phyloP scores from a whole-genome alignment of 2,888 invertebrate genomes.

The Cataglyphis cursor region DNA sequence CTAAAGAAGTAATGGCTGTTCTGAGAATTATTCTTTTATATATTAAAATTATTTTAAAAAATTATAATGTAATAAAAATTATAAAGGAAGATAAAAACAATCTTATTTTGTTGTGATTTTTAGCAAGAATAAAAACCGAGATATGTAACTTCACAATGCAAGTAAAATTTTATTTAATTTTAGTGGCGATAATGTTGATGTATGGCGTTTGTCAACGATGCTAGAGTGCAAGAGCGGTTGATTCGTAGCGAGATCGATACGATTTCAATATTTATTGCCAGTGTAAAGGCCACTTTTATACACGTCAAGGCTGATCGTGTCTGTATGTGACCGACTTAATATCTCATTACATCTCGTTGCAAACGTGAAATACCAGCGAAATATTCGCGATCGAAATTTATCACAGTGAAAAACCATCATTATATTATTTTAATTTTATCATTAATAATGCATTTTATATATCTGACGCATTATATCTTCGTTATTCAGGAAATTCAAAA shows the following conservation, averaged over 20 bases:
- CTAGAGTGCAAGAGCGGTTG: background rate
- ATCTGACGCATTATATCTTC: background rate
- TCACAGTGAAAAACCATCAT: background rate
- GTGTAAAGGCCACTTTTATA: constrained; percentile 50
- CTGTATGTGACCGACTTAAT: constrained; percentile 46
- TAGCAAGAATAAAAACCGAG: background rate
- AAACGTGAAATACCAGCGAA: background rate
- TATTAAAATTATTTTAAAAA: background rate
- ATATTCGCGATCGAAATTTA: constrained; percentile 2
- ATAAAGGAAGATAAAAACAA: constrained; percentile 1
- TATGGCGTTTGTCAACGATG: constrained; percentile 20
- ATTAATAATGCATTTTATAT: background rate
- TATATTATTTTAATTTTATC: background rate
- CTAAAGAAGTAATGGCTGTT: background rate
- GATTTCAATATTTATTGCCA: constrained; percentile 42
- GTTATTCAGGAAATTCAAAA: background rate
- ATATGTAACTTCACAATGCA: background rate
- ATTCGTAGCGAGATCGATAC: constrained; percentile 24
- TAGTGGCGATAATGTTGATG: background rate
- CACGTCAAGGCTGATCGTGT: constrained; percentile 40
- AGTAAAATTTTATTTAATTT: constrained; percentile 3
- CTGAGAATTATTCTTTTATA: background rate
- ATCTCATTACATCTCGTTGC: constrained; percentile 14
- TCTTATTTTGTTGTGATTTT: background rate
- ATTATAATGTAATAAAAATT: background rate